Base-by-base conservation (phyloP, 2,888 invertebrate species). In the Meiosimyza platycephala region DNA sequence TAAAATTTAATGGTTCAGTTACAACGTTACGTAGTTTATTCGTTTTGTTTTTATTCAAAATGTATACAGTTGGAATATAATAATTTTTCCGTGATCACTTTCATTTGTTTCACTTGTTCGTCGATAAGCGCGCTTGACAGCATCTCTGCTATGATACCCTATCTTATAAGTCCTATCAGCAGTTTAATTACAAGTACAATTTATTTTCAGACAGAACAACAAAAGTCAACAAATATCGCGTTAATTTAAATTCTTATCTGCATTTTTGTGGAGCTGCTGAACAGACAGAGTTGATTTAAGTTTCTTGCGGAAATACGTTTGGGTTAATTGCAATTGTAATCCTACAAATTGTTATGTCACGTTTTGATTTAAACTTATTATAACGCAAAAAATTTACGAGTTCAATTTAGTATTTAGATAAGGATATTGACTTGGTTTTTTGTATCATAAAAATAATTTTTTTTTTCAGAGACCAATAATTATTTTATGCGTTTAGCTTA, bases 271-370 rank as follows among this genome's bases (percentile, higher is more conserved):
- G 3, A 3, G n/a, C 15, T 12, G 28, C 28, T 15, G 60, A 28
- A 60, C 33, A 54, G 18, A 47, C 47, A 50, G 7, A 64, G 15
- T 15, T 22, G 12, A 22, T 51, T 48, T 40, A 28, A 50, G 18
- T 50, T 50, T 16, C 47, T 40, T 50, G 57, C 67, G 67, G 67
- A 67, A 67, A 67, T 33, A 15, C 15, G 48, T 48, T 28, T 3
- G 50, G 68, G 59, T 68, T 68, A 59, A 68, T 68, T 59, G 68
- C 68, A 68, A 57, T 57, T 59, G 59, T 50, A 59, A 68, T 50
- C 59, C 50, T 16, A 68, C 68, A 57, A 68, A 68, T 68, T 68
- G 57, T 57, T 68, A 33, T 60, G 60, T 33, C 40, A 40, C 2
- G 1, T 40, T 40, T 40, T 40, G 6, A 40, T 40, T 40, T 40